phyloP scores from a whole-genome alignment of 2,797 vertebrate genomes.

The Pipistrellus kuhlii region DNA sequence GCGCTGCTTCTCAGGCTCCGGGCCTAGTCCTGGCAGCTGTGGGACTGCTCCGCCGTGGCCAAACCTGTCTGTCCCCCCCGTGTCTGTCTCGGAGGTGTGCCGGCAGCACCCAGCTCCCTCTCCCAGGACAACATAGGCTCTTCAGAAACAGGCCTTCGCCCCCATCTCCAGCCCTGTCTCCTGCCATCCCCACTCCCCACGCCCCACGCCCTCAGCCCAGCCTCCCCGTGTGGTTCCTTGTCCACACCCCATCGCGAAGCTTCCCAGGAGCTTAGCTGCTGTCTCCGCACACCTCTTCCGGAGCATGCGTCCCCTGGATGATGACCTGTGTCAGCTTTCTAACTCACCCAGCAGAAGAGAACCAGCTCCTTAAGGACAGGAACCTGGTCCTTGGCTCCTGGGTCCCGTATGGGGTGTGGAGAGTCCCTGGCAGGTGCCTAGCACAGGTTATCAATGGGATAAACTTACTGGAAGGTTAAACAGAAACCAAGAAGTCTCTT shows the following conservation, averaged over 20 bases:
- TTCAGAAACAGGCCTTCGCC: background rate
- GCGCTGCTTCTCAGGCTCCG: background rate
- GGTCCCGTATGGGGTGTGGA: background rate
- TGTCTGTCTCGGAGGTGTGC: background rate
- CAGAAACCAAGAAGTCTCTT: constrained; percentile 27
- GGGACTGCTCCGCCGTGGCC: background rate
- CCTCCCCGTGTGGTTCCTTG: background rate
- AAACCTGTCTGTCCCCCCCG: background rate
- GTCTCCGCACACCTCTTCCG: background rate
- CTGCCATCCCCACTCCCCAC: background rate
- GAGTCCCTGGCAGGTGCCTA: background rate
- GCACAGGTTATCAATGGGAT: background rate
- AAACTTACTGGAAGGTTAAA: background rate
- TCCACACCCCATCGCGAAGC: background rate
- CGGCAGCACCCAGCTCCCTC: background rate
- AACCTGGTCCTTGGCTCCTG: background rate
- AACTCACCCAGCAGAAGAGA: constrained; percentile 13
- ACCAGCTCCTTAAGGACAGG: background rate
- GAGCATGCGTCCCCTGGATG: background rate
- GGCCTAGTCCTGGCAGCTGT: background rate
- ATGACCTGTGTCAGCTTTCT: background rate
- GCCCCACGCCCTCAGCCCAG: background rate
- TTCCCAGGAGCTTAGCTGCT: background rate
- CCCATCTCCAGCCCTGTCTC: background rate
- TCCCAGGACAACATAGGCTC: background rate